phyloP scores from a whole-genome alignment of 2,113 vertebrate species.

The Cyprinus carpio region DNA sequence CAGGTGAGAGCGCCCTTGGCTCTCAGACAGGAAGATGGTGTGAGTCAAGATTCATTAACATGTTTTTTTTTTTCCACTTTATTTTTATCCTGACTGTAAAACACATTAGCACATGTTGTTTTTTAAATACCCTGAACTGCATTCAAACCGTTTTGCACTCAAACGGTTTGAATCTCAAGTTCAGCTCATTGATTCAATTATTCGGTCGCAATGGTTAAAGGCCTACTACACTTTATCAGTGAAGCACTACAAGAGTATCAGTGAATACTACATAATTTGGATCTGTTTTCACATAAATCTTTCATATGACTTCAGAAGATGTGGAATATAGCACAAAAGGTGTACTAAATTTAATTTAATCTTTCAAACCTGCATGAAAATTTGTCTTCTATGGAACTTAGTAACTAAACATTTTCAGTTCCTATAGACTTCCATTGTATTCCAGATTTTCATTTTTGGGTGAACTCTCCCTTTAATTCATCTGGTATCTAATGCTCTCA shows the following conservation, averaged over 20 bases:
- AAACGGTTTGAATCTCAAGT: neutral
- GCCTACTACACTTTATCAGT: neutral
- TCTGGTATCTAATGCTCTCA: neutral
- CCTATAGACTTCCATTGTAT: too few species aligned
- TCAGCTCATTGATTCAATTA: neutral
- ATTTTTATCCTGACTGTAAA: neutral
- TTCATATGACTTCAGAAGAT: neutral
- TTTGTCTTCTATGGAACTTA: too few species aligned
- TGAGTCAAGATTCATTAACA: neutral
- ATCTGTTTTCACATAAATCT: neutral
- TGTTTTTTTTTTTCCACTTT: neutral
- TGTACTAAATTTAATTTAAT: neutral
- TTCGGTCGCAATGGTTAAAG: neutral
- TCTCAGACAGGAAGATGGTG: slow-evolving; percentile 12
- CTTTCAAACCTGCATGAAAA: too few species aligned
- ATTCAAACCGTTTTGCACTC: neutral
- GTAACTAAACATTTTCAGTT: too few species aligned
- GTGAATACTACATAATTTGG: neutral
- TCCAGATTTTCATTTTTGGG: neutral
- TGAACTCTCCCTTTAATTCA: neutral
- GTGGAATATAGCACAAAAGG: neutral
- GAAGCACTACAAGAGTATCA: neutral
- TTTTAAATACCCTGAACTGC: neutral
- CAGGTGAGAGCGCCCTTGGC: slow-evolving; percentile 11
- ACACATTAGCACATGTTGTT: neutral